phyloP scores from a whole-genome alignment of 2,888 invertebrate species.

The Masnerella sp. region DNA sequence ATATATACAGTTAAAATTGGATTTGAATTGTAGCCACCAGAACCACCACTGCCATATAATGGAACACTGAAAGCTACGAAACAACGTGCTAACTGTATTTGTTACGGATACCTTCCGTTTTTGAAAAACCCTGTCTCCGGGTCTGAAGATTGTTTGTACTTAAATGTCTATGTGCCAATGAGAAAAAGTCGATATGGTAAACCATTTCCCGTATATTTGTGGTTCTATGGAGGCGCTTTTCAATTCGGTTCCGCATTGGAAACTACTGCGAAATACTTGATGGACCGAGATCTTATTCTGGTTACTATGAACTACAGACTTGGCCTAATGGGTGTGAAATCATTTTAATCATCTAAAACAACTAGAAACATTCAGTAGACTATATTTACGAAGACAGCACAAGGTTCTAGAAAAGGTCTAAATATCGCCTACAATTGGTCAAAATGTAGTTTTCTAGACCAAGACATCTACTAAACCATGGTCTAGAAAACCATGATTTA shows the following conservation, averaged over 20 bases:
- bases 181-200: constrained; percentile 1
- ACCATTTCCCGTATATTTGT: constrained; percentile 69
- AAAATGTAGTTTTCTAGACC: too few relatives aligned
- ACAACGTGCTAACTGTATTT: not conserved
- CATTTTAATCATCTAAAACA: too few relatives aligned
- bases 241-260: constrained; percentile 77
- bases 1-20: too few relatives aligned
- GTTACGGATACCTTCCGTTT: not conserved
- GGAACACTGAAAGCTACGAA: too few relatives aligned
- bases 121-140: constrained; percentile 60
- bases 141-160: constrained; percentile 71
- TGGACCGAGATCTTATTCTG: constrained; percentile 83
- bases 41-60: too few relatives aligned
- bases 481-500: too few relatives aligned
- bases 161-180: constrained; percentile 70
- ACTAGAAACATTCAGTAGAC: too few relatives aligned
- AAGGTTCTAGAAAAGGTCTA: too few relatives aligned
- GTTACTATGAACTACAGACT: constrained; percentile 85
- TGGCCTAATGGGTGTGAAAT: constrained; percentile 83
- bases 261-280: constrained; percentile 80
- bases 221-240: constrained; percentile 73
- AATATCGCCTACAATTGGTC: too few relatives aligned
- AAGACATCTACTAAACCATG: too few relatives aligned
- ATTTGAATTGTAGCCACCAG: too few relatives aligned
- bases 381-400: too few relatives aligned